Base-by-base conservation (phyloP, 2,888 invertebrate species). In the Callinectes sapidus region DNA sequence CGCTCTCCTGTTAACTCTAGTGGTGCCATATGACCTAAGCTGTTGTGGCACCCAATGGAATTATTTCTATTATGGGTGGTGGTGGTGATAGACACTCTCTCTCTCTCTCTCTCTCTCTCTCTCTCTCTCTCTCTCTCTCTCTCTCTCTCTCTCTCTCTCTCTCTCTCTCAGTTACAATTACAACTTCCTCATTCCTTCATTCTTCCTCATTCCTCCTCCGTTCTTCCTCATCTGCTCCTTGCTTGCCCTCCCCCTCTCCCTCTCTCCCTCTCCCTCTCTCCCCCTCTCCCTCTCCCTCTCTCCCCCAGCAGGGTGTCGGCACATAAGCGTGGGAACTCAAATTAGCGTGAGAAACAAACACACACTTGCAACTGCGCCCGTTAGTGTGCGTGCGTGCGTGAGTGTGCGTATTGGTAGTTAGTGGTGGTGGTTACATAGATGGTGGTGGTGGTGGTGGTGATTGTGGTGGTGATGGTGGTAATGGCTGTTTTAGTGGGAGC, bases 91-190 rank as follows among this genome's bases (percentile, higher is more conserved):
- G n/a, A n/a, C n/a, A n/a, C n/a, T 35, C 35, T 32, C 81, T 81
- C 35, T 81, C 81, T 81, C 35, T 81, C 81, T 35, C 35, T 35
- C 81, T 81, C 16, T 81, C 81, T 81, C 35, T 81, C 81, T 81
- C 35, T 35, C 81, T 81, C 81, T 35, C 35, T 18, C 81, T 35
- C 18, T 35, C 35, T 35, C 1, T 16, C 71, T 77, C 28, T 77
- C n/a, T 28, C 2, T 28, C 6, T 28, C 10, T 77, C 28, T 2
- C 1, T 61, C 48, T 13, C 6, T 77, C 28, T 28, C 5, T 13
- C 71, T 28, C 1, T 28, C 71, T 77, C 28, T 61, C 61, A 23
- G 1, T 23, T 61, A 48, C 48, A 48, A 48, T 61, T 28, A 71
- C 23, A 8, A 28, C n/a, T 71, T 81, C 81, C 18, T 81, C 18